phyloP scores from a whole-genome alignment of 1,140 invertebrate species.

The Tetragnatha versicolor region DNA sequence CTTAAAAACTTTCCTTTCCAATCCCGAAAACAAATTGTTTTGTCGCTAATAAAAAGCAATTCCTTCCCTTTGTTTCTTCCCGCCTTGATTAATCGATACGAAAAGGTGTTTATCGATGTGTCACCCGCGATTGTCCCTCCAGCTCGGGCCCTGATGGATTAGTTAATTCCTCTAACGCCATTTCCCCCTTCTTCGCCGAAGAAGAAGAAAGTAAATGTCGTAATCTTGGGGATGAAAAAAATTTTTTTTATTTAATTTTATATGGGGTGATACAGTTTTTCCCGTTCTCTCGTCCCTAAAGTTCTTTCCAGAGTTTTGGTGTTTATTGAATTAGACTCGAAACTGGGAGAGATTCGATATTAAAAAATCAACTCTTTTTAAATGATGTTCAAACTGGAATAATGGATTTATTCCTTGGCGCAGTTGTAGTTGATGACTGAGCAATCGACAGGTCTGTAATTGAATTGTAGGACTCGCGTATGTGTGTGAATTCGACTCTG shows the following conservation, averaged over 20 bases:
- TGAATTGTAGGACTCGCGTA: too few species aligned
- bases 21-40: slow-evolving; percentile 52
- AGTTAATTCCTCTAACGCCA: slow-evolving; percentile 52
- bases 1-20: slow-evolving; percentile 49
- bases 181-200: too few species aligned
- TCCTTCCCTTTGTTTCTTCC: slow-evolving; percentile 34
- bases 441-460: too few species aligned
- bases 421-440: too few species aligned
- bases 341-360: too few species aligned
- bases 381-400: too few species aligned
- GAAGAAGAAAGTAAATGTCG: background rate
- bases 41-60: slow-evolving; percentile 54
- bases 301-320: too few species aligned
- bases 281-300: too few species aligned
- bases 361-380: too few species aligned
- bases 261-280: background rate
- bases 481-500: too few species aligned
- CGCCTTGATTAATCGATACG: slow-evolving; percentile 45
- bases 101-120: slow-evolving; percentile 55
- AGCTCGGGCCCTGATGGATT: slow-evolving; percentile 36
- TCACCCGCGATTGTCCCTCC: slow-evolving; percentile 41
- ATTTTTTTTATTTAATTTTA: slow-evolving; percentile 34
- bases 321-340: too few species aligned
- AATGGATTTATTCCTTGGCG: too few species aligned
- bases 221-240: slow-evolving; percentile 20